phyloP scores from a whole-genome alignment of 2,797 vertebrate species.

The Octomys mimax region DNA sequence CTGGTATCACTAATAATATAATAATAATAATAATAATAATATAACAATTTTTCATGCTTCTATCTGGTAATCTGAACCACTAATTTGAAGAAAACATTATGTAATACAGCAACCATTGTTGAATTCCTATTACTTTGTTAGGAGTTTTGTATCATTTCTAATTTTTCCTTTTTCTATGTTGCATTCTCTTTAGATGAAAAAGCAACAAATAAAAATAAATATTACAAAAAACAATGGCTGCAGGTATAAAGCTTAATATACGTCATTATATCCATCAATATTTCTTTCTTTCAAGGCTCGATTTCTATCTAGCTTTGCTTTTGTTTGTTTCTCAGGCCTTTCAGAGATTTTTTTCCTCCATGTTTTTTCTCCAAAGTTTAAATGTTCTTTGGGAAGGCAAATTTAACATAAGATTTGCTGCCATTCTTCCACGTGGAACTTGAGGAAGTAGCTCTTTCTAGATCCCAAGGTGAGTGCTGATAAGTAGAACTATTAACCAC shows the following conservation, averaged over 20 bases:
- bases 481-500: background rate
- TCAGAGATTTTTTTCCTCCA: background rate
- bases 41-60: too few relatives aligned
- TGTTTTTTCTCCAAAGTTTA: background rate
- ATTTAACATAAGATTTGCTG: background rate
- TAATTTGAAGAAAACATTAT: too few relatives aligned
- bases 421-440: background rate
- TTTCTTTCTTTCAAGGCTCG: background rate
- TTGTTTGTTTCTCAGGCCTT: background rate
- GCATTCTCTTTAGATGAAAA: too few relatives aligned
- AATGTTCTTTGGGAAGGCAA: background rate
- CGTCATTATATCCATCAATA: background rate
- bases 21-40: too few relatives aligned
- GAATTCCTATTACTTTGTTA: too few relatives aligned
- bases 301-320: background rate
- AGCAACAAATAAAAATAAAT: too few relatives aligned
- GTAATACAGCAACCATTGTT: too few relatives aligned
- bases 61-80: too few relatives aligned
- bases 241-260: background rate
- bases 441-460: background rate
- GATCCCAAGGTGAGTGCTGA: background rate
- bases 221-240: background rate
- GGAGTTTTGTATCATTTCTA: too few relatives aligned
- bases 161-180: too few relatives aligned
- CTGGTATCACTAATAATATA: too few relatives aligned